Evolutionary conservation across 2,113 vertebrate species (phyloP).

Genomic region (Recurvirostra avosetta): DNA sequence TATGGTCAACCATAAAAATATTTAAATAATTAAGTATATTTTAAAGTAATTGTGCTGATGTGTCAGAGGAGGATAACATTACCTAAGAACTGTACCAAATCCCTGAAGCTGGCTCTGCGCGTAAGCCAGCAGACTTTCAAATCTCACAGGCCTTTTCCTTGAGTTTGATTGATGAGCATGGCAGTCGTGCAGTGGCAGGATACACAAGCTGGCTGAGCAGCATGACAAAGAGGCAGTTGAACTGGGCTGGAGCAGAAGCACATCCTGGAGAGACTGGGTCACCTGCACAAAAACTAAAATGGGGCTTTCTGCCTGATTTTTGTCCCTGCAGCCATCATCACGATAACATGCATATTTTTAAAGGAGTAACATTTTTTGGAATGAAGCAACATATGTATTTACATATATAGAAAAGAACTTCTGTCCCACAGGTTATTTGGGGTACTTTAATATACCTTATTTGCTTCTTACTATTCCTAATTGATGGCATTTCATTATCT

Average conservation of each 20-base stretch:
- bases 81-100: neutral
- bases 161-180: neutral
- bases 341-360: neutral
- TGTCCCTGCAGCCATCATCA: neutral
- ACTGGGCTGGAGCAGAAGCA: neutral
- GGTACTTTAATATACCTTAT: neutral
- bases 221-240: neutral
- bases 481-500: neutral
- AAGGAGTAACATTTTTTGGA: neutral
- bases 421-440: neutral
- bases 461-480: neutral
- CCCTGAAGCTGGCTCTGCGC: neutral
- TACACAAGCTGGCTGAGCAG: neutral
- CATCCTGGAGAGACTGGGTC: neutral
- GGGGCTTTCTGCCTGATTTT: neutral
- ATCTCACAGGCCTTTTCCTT: neutral
- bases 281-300: neutral
- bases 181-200: neutral
- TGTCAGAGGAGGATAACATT: neutral
- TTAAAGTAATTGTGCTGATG: neutral
- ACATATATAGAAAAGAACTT: neutral
- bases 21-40: neutral
- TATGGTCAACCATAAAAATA: neutral
- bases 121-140: neutral
- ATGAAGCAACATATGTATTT: neutral